Evolutionary conservation across 2,888 invertebrate genomes (phyloP), one percentile per base, ranked within the genome.

Genomic region (Calameuta pallipes): DNA sequence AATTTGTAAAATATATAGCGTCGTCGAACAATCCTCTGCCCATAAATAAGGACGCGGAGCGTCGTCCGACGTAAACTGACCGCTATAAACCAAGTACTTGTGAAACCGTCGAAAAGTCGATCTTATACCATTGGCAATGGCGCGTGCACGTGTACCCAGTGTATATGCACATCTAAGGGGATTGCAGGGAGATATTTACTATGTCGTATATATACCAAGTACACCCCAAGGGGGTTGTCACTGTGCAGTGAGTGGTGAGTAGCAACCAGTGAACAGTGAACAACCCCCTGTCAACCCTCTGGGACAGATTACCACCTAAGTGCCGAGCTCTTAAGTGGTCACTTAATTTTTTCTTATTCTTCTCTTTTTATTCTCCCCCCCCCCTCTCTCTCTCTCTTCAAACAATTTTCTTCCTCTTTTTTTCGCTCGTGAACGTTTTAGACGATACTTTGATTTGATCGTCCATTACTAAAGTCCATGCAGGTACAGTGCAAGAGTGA

Each of bases 1-100:
- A 86, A 88, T 88, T 87, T 85, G 83, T 82, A 83, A 81, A 84
- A 88, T 86, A 85, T 87, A 83, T 82, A 76, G 80, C 79, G 71
- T n/a, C 33, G 23, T 34, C 35, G 68, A 71, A 78, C 71, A 75
- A 73, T 75, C 70, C 73, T 34, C 35, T 15, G 77, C 82, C 83
- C 83, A 87, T 85, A 87, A 87, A 87, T 85, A 83, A 56, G 56
- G 56, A 56, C 56, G 56, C 56, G 23, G 56, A 56, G 56, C 56
- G 56, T 56, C 56, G 56, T 82, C 82, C 76, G 75, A 80, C 87
- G 84, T 83, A 84, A 84, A 87, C 84, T 87, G 86, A 87, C 87
- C 86, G 76, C 87, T 77, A 79, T 56, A 56, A 56, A 56, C 56
- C 56, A 56, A 56, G 23, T 56, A 56, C 56, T 56, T 56, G 56